Conservation (phyloP, 2,888 invertebrate genomes). For the Dinocampus coccinellae region DNA sequence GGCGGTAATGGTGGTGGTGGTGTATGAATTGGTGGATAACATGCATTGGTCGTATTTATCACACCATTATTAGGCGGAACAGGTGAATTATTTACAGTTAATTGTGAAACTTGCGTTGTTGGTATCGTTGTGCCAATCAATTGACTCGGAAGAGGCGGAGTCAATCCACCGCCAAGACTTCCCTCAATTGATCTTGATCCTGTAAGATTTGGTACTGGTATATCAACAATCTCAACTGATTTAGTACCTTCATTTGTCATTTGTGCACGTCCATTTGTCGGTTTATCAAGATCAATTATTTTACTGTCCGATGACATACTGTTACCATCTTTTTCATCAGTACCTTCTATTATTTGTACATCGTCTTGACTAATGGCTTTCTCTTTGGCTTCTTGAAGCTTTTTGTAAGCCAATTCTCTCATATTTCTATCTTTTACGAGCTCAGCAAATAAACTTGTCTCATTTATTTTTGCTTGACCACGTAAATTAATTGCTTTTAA, state of each 20-base stretch:
- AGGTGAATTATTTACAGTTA: conserved; percentile 56
- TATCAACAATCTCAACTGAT: conserved; percentile 76
- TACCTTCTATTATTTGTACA: conserved; percentile 66
- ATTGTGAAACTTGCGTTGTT: conserved; percentile 39
- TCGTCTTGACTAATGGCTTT: conserved; percentile 69
- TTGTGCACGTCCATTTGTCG: conserved; percentile 35
- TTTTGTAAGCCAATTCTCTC: conserved; percentile 81
- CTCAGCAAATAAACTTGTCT: conserved; percentile 91
- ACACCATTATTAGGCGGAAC: conserved; percentile 42
- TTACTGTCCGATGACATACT: conserved; percentile 49
- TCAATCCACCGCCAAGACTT: conserved; percentile 52
- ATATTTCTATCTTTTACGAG: conserved; percentile 88
- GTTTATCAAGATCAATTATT: conserved; percentile 32
- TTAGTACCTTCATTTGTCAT: conserved; percentile 46
- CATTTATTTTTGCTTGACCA: conserved; percentile 82
- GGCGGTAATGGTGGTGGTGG: conserved; percentile 35
- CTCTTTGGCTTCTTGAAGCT: conserved; percentile 78
- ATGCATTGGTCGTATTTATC: not conserved
- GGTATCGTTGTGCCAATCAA: conserved; percentile 31
- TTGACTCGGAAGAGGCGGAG: conserved; percentile 58
- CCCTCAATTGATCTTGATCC: conserved; percentile 40
- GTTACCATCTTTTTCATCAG: conserved; percentile 61
- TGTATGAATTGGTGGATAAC: conserved; percentile 23
- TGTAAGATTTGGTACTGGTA: conserved; percentile 75
- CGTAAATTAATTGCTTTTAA: conserved; percentile 62